Conservation (phyloP, 2,888 invertebrate genomes). For the Patella caerulea region DNA sequence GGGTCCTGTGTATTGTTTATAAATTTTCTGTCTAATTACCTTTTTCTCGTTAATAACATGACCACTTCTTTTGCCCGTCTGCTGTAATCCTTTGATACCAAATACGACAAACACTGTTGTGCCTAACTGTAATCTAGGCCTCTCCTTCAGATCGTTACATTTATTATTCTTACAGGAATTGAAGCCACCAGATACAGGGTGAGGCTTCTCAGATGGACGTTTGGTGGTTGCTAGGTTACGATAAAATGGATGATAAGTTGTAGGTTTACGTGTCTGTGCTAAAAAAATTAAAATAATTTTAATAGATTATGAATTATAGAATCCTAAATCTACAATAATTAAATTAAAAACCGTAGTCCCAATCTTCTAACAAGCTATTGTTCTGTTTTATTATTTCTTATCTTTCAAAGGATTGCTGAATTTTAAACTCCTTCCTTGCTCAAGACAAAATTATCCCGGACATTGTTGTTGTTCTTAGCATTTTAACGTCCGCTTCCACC, state of each 20-base stretch:
- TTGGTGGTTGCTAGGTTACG: not conserved
- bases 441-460: no score
- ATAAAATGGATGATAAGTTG: not conserved
- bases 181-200: slow-evolving; percentile 48
- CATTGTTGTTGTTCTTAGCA: no score
- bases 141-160: slow-evolving; percentile 54
- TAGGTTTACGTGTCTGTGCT: not conserved
- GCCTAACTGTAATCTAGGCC: slow-evolving; percentile 60
- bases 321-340: no score
- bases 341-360: not conserved
- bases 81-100: slow-evolving; percentile 58
- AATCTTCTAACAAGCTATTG: not conserved
- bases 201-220: slow-evolving; percentile 4
- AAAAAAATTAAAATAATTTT: not conserved
- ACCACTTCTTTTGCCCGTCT: slow-evolving; percentile 46
- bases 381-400: no score
- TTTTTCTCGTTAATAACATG: slow-evolving; percentile 60
- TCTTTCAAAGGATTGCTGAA: no score
- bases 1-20: no score
- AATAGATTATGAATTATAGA: not conserved
- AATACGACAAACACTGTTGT: slow-evolving; percentile 65
- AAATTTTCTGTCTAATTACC: slow-evolving; percentile 29
- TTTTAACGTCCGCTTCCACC: no score
- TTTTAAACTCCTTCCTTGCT: no score
- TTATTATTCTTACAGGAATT: slow-evolving; percentile 51